phyloP scores from a whole-genome alignment of 1,140 invertebrate species.

The Drosophila auraria region DNA sequence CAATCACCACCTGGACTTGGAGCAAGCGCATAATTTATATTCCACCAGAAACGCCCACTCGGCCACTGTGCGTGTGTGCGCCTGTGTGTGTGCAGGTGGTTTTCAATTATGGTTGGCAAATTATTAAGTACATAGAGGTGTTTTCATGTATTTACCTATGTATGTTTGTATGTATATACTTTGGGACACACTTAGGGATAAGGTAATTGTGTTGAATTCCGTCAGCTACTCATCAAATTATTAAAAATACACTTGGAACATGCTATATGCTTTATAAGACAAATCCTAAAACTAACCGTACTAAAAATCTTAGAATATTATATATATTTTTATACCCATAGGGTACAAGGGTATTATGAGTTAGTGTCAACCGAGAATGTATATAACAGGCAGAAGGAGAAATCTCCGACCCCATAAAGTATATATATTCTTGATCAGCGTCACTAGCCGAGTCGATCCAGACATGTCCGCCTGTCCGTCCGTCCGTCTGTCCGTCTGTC shows the following conservation, averaged over 20 bases:
- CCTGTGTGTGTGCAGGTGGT: conserved; percentile 24
- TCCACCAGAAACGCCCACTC: conserved; percentile 52
- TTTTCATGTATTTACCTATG: conserved; percentile 6
- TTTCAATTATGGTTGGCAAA: conserved; percentile 41
- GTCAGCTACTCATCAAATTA: conserved; percentile 8
- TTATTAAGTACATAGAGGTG: conserved; percentile 24
- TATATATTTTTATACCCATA: no score
- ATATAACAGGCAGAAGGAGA: no score
- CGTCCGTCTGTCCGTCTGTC: no score
- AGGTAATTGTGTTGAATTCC: conserved; percentile 2
- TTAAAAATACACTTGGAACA: neutral
- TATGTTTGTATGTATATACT: neutral
- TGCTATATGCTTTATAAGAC: neutral
- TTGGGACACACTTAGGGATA: conserved; percentile 1
- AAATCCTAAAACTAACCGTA: neutral
- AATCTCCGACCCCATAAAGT: no score
- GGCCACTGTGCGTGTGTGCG: conserved; percentile 39
- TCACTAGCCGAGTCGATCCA: no score
- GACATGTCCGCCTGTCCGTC: no score
- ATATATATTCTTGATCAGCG: no score
- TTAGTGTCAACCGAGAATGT: no score
- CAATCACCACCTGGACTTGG: conserved; percentile 33
- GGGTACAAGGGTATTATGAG: no score
- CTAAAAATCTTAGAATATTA: neutral
- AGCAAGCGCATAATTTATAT: conserved; percentile 78